Percentiles rank a stretch among this genome's conserved stretches.
Evolutionary conservation across 2,797 vertebrate species (phyloP).

Genomic region (Helarctos malayanus): DNA sequence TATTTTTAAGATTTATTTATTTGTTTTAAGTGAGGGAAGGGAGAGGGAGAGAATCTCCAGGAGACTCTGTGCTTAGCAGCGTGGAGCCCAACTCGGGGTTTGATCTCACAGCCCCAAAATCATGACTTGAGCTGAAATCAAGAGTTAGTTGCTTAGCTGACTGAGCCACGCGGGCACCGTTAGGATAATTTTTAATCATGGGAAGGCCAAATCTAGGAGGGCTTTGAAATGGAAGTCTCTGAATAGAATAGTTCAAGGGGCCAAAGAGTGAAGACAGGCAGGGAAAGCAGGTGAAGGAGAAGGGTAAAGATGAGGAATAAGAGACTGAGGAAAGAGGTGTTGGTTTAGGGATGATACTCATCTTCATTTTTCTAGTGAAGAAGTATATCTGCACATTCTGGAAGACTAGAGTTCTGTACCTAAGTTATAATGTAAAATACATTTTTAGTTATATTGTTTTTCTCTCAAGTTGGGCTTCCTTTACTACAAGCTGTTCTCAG

Average conservation of each 20-base stretch:
- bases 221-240: conserved; percentile 20
- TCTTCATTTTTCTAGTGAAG: conserved; percentile 25
- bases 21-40: not conserved
- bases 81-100: not conserved
- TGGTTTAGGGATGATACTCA: not conserved
- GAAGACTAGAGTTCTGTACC: conserved; percentile 12
- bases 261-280: not conserved
- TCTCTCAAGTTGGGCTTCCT: conserved; percentile 16
- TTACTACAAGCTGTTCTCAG: conserved; percentile 53
- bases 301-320: not conserved
- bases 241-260: not conserved
- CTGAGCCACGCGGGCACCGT: not conserved
- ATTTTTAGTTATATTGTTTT: conserved; percentile 45
- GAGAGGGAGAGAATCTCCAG: not conserved
- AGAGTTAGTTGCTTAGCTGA: not conserved
- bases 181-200: conserved; percentile 43
- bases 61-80: not conserved
- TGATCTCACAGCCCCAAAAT: no score
- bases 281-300: not conserved
- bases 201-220: conserved; percentile 1
- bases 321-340: conserved; percentile 2
- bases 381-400: not conserved
- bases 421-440: conserved; percentile 14
- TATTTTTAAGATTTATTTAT: not conserved
- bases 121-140: not conserved